Evolutionary conservation across 2,888 invertebrate species (phyloP).

Genomic region (Cremastobaeus sp.): DNA sequence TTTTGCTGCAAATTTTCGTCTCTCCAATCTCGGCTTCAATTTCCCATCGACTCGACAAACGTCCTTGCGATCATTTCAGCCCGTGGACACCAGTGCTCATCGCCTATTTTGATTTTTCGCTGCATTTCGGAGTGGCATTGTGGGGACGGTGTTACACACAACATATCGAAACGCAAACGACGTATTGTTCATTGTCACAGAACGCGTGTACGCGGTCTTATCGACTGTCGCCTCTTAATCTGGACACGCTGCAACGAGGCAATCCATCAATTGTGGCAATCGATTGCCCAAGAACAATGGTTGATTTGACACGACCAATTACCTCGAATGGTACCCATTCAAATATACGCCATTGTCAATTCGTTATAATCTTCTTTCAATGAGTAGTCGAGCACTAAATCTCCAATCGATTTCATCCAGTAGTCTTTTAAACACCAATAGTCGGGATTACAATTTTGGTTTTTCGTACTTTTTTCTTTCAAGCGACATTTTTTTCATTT

Average conservation of each 20-base stretch:
- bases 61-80: no score
- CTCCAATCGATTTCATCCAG: slow-evolving; percentile 18
- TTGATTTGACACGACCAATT: slow-evolving; percentile 53
- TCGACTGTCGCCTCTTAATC: slow-evolving; percentile 52
- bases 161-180: slow-evolving; percentile 28
- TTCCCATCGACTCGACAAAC: no score
- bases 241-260: slow-evolving; percentile 38
- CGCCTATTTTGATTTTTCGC: background rate
- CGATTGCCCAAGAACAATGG: slow-evolving; percentile 54
- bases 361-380: slow-evolving; percentile 54
- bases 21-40: no score
- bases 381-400: slow-evolving; percentile 41
- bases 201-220: slow-evolving; percentile 44
- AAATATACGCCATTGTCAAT: slow-evolving; percentile 39
- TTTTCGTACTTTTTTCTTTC: no score
- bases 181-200: slow-evolving; percentile 34
- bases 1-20: no score
- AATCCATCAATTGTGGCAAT: slow-evolving; percentile 46
- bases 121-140: slow-evolving; percentile 12
- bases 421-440: background rate
- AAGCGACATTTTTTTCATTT: no score
- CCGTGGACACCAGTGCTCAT: no score
- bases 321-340: slow-evolving; percentile 33
- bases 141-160: slow-evolving; percentile 16
- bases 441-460: background rate